These are phyloP conservation scores for Acridotheres tristis DNA, from an alignment of 2,797 vertebrate genomes.

Conservation along the genomic window DNA sequence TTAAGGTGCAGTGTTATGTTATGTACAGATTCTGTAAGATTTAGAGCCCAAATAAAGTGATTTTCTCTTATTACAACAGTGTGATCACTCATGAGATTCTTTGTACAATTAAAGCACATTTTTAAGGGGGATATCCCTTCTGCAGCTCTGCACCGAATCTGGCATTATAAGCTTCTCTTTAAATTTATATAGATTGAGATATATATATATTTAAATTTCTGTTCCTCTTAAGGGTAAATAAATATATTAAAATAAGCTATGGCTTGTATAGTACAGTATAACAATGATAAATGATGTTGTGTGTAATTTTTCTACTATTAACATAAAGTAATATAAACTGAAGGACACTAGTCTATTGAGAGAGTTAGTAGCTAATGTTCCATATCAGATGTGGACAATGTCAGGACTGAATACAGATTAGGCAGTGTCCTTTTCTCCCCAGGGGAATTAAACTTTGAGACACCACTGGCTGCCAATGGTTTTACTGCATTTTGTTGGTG, in stretches of 20 bases:
- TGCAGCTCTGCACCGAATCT: constrained; percentile 22
- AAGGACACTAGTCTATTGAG: constrained; percentile 99
- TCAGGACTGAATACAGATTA: constrained; percentile 99
- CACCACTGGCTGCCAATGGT: constrained; percentile 90
- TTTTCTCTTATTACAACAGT: background rate
- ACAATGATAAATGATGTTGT: constrained; percentile 99
- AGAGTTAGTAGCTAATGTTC: constrained; percentile 99
- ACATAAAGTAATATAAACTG: constrained; percentile 99
- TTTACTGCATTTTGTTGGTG: constrained; percentile 91
- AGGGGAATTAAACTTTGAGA: constrained; percentile 91
- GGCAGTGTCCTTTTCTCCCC: constrained; percentile 97
- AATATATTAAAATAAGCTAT: constrained; percentile 99
- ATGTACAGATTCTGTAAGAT: background rate
- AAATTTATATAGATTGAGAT: constrained; percentile 55
- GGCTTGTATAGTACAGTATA: constrained; percentile 87
- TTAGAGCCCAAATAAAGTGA: background rate
- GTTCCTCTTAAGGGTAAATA: constrained; percentile 91
- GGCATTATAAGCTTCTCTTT: constrained; percentile 54
- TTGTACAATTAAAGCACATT: constrained; percentile 2
- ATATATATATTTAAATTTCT: constrained; percentile 80
- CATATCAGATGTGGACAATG: constrained; percentile 99
- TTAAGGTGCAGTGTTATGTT: background rate
- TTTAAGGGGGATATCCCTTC: background rate
- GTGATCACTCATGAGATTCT: background rate
- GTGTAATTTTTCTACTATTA: constrained; percentile 99